Evolutionary conservation across 2,113 vertebrate genomes (phyloP), one percentile per base, ranked within the genome.

Genomic region (Ptychochromis oligacanthus): DNA sequence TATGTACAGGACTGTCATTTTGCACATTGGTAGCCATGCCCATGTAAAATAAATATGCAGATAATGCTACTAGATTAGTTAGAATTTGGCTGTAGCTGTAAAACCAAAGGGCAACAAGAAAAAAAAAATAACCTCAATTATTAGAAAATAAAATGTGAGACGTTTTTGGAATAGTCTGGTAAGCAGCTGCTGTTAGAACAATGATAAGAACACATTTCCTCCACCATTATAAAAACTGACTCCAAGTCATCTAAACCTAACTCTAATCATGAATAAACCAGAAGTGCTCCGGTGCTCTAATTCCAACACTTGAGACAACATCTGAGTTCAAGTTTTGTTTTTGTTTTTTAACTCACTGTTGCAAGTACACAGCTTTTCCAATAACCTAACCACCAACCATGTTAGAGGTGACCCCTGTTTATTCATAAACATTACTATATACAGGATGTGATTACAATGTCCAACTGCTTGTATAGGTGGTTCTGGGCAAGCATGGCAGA

Each of bases 1-100:
- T 93, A 91, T 94, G 75, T 90, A 93, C 89, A 94, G 86, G 83
- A 94, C 93, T 91, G 83, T 86, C 79, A 87, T 83, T 92, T 70
- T 82, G 74, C 75, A 90, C 28, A 83, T 79, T 89, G 81, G 88
- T 87, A 88, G 89, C 82, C 87, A 84, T 93, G 91, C 82, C 85
- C 80, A 76, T 31, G 81, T 86, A 75, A 13, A 84, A 87, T 87
- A 13, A 84, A 87, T 87, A 61, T 87, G 62, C 77, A 91, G 75
- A 85, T 83, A 46, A 34, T 72, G 70, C 75, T 80, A 92, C 89
- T 88, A 79, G 80, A 82, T 84, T 85, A 7, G 57, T 88, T 74
- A 58, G 31, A 87, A 79, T 84, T 61, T 75, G 52, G 56, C 22
- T 80, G 46, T 24, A 76, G 55, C 76, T 75, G 13, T 62, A 87